phyloP scores from a whole-genome alignment of 2,888 invertebrate species.

The Apotomis turbidana region DNA sequence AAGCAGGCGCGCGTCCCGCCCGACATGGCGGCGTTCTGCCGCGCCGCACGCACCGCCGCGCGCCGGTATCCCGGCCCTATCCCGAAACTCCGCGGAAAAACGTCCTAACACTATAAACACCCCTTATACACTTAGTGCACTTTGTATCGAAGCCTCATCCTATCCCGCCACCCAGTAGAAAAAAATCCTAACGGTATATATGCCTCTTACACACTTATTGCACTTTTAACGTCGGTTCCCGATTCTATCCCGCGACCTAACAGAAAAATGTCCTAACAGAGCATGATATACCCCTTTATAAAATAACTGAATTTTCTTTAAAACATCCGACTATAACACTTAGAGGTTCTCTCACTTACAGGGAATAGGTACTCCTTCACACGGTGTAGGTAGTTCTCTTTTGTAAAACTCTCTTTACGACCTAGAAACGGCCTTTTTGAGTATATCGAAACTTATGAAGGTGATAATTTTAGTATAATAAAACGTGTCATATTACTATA shows the following conservation, averaged over 20 bases:
- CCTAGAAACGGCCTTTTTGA: background rate
- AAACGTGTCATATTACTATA: background rate
- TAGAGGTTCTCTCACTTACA: constrained; percentile 17
- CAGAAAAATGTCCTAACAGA: background rate
- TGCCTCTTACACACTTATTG: no score
- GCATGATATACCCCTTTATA: background rate
- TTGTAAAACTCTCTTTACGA: background rate
- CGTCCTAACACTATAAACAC: background rate
- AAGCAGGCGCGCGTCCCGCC: constrained; percentile 73
- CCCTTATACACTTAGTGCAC: background rate
- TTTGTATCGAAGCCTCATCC: no score
- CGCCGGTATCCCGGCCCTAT: constrained; percentile 49
- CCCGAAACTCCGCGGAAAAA: constrained; percentile 36
- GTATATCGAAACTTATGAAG: background rate
- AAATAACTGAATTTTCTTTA: background rate
- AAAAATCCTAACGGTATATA: no score
- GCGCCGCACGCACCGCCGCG: constrained; percentile 67
- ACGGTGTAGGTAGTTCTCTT: constrained; percentile 10
- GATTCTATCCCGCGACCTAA: background rate
- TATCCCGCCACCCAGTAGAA: no score
- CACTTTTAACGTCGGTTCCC: no score
- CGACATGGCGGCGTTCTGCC: constrained; percentile 74
- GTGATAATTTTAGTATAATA: background rate
- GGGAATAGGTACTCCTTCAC: constrained; percentile 27
- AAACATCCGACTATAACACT: background rate